Evolutionary conservation across 2,888 invertebrate species (phyloP), one percentile per base, ranked within the genome.

Genomic region (Pristionchus entomophagus): DNA sequence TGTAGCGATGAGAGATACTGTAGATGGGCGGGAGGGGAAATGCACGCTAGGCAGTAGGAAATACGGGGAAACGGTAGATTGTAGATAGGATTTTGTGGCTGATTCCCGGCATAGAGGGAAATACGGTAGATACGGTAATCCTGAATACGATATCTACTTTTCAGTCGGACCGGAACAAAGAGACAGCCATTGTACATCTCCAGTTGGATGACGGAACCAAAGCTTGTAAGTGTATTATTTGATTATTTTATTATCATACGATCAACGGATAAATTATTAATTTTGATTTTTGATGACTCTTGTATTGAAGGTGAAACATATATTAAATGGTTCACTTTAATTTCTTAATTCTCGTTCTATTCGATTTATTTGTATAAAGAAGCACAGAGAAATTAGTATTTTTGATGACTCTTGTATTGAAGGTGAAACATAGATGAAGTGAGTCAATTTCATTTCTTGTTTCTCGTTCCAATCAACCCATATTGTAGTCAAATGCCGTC

Each of bases 401-500:
- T n/a, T n/a, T n/a, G n/a, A n/a, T n/a, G n/a, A 45, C 45, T 14
- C 14, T 45, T 10, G 14, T 45, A 45, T 45, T 14, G 45, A 10
- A 45, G 14, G 8, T 14, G 45, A 6, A 45, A 45, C 14, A 14
- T 14, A 45, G 45, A 6, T 45, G 45, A 45, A 45, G 8, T 45
- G 45, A 45, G n/a, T 2, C 1, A n/a, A 19, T 62, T 62, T n/a
- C n/a, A 56, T 22, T 59, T 59, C 26, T 6, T 10, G 14, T 59
- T 59, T 26, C 0, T 6, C 0, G 2, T 59, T 59, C 26, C 3
- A 59, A 32, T 35, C 35, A 6, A 10, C 19, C n/a, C 49, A 8
- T 32, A n/a, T 53, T 84, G 32, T 49, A 84, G 83, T 49, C 49
- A 35, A 38, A 22, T 84, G 83, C 49, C 83, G 83, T 49, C 62